Evolutionary conservation across 2,888 invertebrate genomes (phyloP), one percentile per base, ranked within the genome.

Genomic region (Timandra comae): DNA sequence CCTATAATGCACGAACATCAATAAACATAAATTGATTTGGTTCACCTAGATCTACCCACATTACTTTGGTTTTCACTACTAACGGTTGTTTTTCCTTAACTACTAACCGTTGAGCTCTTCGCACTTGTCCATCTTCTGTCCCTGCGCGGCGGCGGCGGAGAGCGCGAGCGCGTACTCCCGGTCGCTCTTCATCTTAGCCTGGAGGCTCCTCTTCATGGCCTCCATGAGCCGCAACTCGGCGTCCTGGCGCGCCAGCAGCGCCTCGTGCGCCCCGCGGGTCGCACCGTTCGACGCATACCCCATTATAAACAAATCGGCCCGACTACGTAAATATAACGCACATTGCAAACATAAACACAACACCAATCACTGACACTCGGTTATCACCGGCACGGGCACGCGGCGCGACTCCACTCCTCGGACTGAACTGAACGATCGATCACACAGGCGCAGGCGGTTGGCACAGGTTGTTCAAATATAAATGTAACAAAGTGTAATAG

Each of bases 201-300:
- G 89, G 35, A 98, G 88, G 59, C 96, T 95, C 43, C 96, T 87
- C 63, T 94, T 93, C 91, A 98, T 96, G 45, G 92, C 92, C 67
- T 98, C 98, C 88, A 98, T 89, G 28, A 98, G 91, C 49, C 95
- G 90, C 37, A 98, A 88, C 81, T 98, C 98, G 10, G 96, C 95
- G 72, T 98, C 97, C 79, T 97, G 97, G 33, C 97, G 90, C 41
- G 91, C 90, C 53, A 97, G 87, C 54, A 98, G 87, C 46, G 96
- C 96, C 80, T 97, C 97, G 75, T 97, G 97, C 61, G 96, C 95
- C 51, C 91, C 90, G 63, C 94, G 92, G 56, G 95, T 95, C 80
- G 96, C 93, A 35, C 96, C 89, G 66, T 92, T 93, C 54, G 92
- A 89, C 48, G 96, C 94, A 81, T 96, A 97, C 53, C 96, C 93